Base-by-base conservation (phyloP, 2,888 invertebrate species). In the Limnephilus marmoratus region DNA sequence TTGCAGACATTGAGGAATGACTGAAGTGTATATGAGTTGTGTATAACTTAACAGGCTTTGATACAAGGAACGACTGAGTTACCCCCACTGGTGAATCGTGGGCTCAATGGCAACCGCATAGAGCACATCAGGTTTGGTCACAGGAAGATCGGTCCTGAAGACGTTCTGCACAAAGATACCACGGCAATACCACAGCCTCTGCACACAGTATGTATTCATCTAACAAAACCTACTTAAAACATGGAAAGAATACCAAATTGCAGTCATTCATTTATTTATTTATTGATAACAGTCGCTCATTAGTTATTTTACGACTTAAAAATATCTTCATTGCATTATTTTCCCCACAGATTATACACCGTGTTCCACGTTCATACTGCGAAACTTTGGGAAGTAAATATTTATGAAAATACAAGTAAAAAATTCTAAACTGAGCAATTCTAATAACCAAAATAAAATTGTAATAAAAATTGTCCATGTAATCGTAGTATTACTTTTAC, bases 91-190 rank as follows among this genome's bases (percentile, higher is more conserved):
- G 86, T 93, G 53, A 92, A 90, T 41, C 92, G 92, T 37, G 93
- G 93, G 45, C 92, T 93, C 86, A 93, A 93, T 86, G 93, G 93
- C 90, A 93, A 93, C 90, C 91, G 93, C 90, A 92, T 92, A 45
- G 93, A 93, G 91, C 92, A 92, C 87, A 53, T 93, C 90, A 92
- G 93, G 91, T 93, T 93, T 86, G 91, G 93, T 88, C 92, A 93
- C 90, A 93, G 93, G 92, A 93, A 93, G 91, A 93, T 93, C 41
- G 93, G 93, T 92, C 93, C 93, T 68, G 93, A 93, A 86, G 93
- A 93, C 83, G 90, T 92, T 68, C 92, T 89, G 92, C 93, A 93
- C 93, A 93, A 93, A 93, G 93, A 93, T 83, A 92, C 92, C 85
- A 92, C 93, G 83, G 81, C 92, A 83, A 53, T 92, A 90, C 93